A percentile compares a stretch with the other conserved stretches of the same genome.
Evolutionary conservation across 2,797 vertebrate species (phyloP).

Genomic region (Pangasius krempfi): DNA sequence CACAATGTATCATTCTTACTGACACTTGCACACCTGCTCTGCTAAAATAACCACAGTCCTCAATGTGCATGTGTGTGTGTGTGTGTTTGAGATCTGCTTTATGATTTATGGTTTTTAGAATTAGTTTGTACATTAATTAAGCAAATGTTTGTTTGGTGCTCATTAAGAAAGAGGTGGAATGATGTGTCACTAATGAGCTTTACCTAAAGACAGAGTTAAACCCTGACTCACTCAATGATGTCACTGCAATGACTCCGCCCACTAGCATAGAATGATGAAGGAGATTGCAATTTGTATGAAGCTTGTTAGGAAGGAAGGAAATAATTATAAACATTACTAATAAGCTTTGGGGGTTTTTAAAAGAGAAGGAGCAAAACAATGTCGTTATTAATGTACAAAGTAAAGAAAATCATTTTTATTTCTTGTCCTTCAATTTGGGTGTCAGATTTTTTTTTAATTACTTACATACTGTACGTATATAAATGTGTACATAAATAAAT

Average conservation of each 20-base stretch:
- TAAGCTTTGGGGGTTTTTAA: not conserved
- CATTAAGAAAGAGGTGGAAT: constrained; percentile 25
- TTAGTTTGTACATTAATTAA: constrained; percentile 46
- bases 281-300: not conserved
- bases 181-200: constrained; percentile 35
- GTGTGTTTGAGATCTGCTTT: constrained; percentile 34
- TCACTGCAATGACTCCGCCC: not conserved
- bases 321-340: not conserved
- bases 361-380: not conserved
- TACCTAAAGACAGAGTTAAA: constrained; percentile 16
- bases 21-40: constrained; percentile 27
- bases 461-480: not conserved
- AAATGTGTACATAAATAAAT: not conserved
- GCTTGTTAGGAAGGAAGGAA: not conserved
- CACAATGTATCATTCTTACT: constrained; percentile 54
- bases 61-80: not conserved
- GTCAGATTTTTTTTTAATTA: not conserved
- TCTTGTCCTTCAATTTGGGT: not conserved
- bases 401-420: not conserved
- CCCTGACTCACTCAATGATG: constrained; percentile 22
- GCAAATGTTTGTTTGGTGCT: constrained; percentile 34
- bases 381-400: not conserved
- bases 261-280: not conserved
- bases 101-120: constrained; percentile 36
- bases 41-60: constrained; percentile 17